Base-by-base conservation (phyloP, 2,888 invertebrate genomes). In the Leucophenga montana region DNA sequence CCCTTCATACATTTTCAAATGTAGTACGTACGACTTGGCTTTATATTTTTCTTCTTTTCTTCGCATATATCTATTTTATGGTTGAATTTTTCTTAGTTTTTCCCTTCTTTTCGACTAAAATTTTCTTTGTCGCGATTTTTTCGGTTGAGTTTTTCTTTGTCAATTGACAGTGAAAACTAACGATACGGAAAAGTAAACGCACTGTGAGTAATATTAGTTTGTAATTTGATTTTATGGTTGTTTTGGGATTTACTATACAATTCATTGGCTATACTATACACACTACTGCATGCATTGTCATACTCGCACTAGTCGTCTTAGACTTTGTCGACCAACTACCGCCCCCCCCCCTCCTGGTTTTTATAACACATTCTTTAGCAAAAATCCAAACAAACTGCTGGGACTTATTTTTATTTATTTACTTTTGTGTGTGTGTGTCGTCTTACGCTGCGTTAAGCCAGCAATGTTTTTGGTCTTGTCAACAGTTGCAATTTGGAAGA, bases 91-190 rank as follows among this genome's bases (percentile, higher is more conserved):
- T 54, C 59, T 16, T 31, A 16, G 56, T 22, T 57, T 14, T 68
- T 16, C 22, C 22, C 54, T 50, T n/a, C 62, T 20, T 14, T 48
- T 50, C 33, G 39, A 39, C 39, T 8, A 39, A 3, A 39, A 39
- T 11, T 39, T 39, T 39, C 39, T 11, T 39, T 39, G 9, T 39
- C 39, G 27, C 27, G 27, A 39, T 39, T 39, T 39, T n/a, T 39
- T 39, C 11, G 8, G 39, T 39, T 27, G 27, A 27, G 27, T 39
- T 39, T 39, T 39, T 67, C 77, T 56, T 76, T 74, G 77, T 80
- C 80, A 84, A 82, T 86, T 86, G 87, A 77, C 85, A 87, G 85
- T 87, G 85, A 85, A 85, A 85, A 78, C 82, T 79, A 87, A 85
- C 81, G 87, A 84, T 78, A 77, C 77, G 85, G 85, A 83, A 85